A percentile compares a stretch with the other conserved stretches of the same genome.
phyloP scores from a whole-genome alignment of 92 coral and sea anemone genomes.

The Desmophyllum pertusum region DNA sequence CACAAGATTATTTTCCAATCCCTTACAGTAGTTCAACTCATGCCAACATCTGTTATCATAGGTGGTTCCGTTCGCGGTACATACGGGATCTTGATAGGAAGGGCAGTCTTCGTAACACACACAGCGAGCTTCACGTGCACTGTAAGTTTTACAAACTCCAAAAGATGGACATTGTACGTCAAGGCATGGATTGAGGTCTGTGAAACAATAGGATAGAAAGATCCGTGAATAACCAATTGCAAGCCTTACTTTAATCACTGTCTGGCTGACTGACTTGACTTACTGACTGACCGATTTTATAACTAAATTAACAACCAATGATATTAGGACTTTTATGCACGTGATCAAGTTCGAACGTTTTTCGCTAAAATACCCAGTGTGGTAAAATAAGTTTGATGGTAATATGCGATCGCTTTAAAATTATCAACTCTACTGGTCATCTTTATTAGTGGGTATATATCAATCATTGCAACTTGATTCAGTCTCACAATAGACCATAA shows the following conservation, averaged over 20 bases:
- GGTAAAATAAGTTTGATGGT: background rate
- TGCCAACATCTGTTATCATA: slow-evolving; percentile 9
- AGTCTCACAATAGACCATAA: too few relatives aligned
- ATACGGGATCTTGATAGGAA: slow-evolving; percentile 10
- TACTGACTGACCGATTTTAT: background rate
- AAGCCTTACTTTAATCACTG: background rate
- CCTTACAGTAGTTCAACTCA: background rate
- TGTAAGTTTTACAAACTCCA: slow-evolving; percentile 3
- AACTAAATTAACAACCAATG: background rate
- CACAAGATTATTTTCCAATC: slow-evolving; percentile 4
- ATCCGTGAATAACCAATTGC: background rate
- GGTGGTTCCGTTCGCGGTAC: slow-evolving; percentile 6
- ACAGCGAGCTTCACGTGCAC: background rate
- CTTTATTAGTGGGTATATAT: too few relatives aligned
- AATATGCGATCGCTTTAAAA: too few relatives aligned
- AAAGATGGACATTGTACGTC: background rate
- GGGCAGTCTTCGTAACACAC: slow-evolving; percentile 2
- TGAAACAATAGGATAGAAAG: background rate
- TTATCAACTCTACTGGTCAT: too few relatives aligned
- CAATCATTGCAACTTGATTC: background rate
- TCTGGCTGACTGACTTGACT: background rate
- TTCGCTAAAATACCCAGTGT: too few relatives aligned
- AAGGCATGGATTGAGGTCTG: slow-evolving; percentile 5
- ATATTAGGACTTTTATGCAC: too few relatives aligned
- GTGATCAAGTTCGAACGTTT: background rate